Percentiles rank a stretch among this genome's conserved stretches.
phyloP scores from a whole-genome alignment of 92 coral and sea anemone species.

The Plumapathes pennacea region DNA sequence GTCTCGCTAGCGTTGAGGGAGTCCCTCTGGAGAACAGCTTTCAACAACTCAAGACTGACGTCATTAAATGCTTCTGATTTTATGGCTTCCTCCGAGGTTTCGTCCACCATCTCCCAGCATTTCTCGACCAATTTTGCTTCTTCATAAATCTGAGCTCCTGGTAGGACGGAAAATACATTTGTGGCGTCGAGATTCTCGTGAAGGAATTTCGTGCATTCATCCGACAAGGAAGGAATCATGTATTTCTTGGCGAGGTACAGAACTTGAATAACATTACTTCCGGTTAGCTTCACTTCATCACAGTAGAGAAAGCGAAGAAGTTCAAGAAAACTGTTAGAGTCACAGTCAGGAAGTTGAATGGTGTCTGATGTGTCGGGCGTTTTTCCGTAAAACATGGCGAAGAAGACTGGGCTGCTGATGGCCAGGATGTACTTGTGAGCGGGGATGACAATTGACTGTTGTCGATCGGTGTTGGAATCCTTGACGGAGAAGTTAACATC shows the following conservation, averaged over 20 bases:
- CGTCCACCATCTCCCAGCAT: conserved; percentile 36
- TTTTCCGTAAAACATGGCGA: conserved; percentile 63
- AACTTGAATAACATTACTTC: conserved; percentile 29
- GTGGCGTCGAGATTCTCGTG: background rate
- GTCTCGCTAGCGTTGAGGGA: conserved; percentile 7
- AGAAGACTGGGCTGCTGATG: conserved; percentile 63
- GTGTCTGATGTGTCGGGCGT: conserved; percentile 38
- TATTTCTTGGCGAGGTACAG: conserved; percentile 57
- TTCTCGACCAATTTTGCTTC: conserved; percentile 17
- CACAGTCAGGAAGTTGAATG: conserved; percentile 46
- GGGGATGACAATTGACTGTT: conserved; percentile 7
- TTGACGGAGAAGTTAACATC: conserved; percentile 34
- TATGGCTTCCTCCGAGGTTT: conserved; percentile 8
- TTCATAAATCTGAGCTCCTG: conserved; percentile 24
- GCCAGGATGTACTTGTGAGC: conserved; percentile 65
- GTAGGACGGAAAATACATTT: conserved; percentile 27
- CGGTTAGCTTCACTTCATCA: conserved; percentile 33
- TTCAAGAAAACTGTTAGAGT: conserved; percentile 20
- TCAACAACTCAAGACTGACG: conserved; percentile 8
- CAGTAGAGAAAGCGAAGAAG: conserved; percentile 50
- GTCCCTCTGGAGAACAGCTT: conserved; percentile 7
- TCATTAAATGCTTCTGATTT: conserved; percentile 17
- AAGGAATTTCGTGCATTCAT: conserved; percentile 27
- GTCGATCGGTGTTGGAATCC: conserved; percentile 4
- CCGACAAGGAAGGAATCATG: conserved; percentile 42